These are phyloP conservation scores for Prostheceraeus crozeri DNA, from an alignment of 2,888 invertebrate species.

Conservation along the genomic window DNA sequence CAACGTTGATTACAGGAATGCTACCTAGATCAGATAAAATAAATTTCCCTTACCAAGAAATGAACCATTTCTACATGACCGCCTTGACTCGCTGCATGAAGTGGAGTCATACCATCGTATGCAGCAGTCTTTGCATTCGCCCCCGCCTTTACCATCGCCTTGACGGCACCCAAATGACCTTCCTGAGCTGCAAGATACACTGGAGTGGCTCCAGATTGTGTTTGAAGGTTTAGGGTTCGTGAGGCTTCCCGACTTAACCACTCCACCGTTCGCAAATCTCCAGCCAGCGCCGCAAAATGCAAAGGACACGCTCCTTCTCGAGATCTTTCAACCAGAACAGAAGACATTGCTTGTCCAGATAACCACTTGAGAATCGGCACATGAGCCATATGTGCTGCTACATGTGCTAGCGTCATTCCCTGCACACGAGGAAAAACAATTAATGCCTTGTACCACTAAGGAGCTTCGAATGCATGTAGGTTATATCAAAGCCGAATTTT, in stretches of 20 bases:
- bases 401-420: constrained; percentile 55
- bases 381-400: constrained; percentile 60
- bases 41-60: too few relatives aligned
- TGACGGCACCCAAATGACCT: neutral
- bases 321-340: constrained; percentile 58
- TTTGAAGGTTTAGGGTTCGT: constrained; percentile 53
- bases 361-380: constrained; percentile 63
- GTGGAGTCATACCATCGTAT: constrained; percentile 16
- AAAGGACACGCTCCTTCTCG: constrained; percentile 65
- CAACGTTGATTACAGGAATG: too few relatives aligned
- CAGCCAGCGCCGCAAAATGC: constrained; percentile 77
- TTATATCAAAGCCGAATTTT: too few relatives aligned
- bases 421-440: too few relatives aligned
- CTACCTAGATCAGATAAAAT: too few relatives aligned
- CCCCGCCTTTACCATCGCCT: constrained; percentile 1
- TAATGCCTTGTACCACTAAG: too few relatives aligned
- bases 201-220: constrained; percentile 12
- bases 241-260: too few relatives aligned
- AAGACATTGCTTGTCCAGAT: constrained; percentile 61
- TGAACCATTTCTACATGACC: too few relatives aligned
- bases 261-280: constrained; percentile 75
- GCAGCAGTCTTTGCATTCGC: neutral
- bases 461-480: too few relatives aligned
- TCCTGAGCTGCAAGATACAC: constrained; percentile 27
- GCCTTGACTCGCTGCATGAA: too few relatives aligned